Conservation (phyloP, 2,797 vertebrate species). For the Cynodonichthys magdalenae region DNA sequence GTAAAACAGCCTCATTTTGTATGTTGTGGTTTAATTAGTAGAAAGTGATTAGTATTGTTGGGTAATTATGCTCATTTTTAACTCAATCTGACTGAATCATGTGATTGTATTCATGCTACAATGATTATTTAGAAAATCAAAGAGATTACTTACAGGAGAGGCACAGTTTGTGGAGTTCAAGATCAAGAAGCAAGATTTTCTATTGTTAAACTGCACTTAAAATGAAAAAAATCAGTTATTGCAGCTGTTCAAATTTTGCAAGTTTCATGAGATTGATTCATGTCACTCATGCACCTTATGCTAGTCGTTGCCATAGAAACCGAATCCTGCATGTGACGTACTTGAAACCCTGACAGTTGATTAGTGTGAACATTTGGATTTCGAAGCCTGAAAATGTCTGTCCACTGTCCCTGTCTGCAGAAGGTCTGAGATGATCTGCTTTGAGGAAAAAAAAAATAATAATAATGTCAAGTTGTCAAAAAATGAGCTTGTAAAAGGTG, state of each 20-base stretch:
- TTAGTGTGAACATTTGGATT: slow-evolving; percentile 69
- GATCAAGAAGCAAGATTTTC: slow-evolving; percentile 46
- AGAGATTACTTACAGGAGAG: slow-evolving; percentile 57
- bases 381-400: slow-evolving; percentile 50
- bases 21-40: slow-evolving; percentile 63
- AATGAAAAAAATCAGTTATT: slow-evolving; percentile 18
- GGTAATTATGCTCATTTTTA: slow-evolving; percentile 67
- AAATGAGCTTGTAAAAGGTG: not conserved
- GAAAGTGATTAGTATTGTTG: slow-evolving; percentile 45
- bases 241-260: slow-evolving; percentile 27
- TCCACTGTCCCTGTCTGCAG: slow-evolving; percentile 49
- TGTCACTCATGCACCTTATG: slow-evolving; percentile 46
- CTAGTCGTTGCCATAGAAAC: slow-evolving; percentile 78
- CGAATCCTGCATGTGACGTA: slow-evolving; percentile 49
- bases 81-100: slow-evolving; percentile 71
- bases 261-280: slow-evolving; percentile 57
- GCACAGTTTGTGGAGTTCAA: slow-evolving; percentile 48
- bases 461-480: slow-evolving; percentile 28
- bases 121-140: slow-evolving; percentile 67
- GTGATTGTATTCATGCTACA: slow-evolving; percentile 64
- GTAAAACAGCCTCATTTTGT: slow-evolving; percentile 41
- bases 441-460: slow-evolving; percentile 6
- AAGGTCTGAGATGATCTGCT: slow-evolving; percentile 42
- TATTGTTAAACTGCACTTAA: not conserved
- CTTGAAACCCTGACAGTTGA: slow-evolving; percentile 66